These are phyloP conservation scores for Amblyopsis hoosieri DNA, from an alignment of 2,797 vertebrate species.

Conservation along the genomic window DNA sequence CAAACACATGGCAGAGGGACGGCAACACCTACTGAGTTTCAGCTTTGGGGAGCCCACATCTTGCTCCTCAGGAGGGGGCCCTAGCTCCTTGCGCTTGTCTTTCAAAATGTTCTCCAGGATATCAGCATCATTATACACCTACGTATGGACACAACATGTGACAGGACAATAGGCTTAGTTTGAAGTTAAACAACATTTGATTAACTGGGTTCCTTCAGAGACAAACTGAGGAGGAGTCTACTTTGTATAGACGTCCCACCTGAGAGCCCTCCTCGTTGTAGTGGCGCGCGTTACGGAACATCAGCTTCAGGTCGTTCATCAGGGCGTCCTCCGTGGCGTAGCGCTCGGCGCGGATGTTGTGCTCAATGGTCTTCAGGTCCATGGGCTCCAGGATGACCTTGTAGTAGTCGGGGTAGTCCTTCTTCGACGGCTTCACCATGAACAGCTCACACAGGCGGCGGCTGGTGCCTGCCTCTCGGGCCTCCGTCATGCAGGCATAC, in stretches of 20 bases:
- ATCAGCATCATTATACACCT: constrained; percentile 98
- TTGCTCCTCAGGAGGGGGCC: constrained; percentile 89
- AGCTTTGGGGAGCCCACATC: constrained; percentile 94
- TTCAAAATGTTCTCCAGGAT: constrained; percentile 94
- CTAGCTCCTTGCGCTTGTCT: constrained; percentile 95
- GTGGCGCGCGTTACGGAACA: constrained; percentile 98
- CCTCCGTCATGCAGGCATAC: constrained; percentile 89
- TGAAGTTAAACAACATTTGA: too few species aligned
- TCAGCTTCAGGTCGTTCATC: constrained; percentile 93
- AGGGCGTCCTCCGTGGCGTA: constrained; percentile 89
- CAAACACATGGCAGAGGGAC: not conserved
- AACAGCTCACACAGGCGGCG: constrained; percentile 96
- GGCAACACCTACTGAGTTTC: constrained; percentile 87
- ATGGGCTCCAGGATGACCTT: constrained; percentile 97
- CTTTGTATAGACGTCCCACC: constrained; percentile 67
- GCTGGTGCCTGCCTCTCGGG: constrained; percentile 83
- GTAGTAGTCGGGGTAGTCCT: constrained; percentile 98
- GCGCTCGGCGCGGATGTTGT: constrained; percentile 91
- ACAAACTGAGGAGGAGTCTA: too few species aligned
- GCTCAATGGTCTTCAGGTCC: constrained; percentile 96
- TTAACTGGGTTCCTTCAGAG: too few species aligned
- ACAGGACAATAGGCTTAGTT: too few species aligned
- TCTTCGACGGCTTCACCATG: constrained; percentile 98
- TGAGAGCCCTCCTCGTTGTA: constrained; percentile 99
- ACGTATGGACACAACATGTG: not conserved